phyloP scores from a whole-genome alignment of 2,113 vertebrate genomes.

The Pipra filicauda region DNA sequence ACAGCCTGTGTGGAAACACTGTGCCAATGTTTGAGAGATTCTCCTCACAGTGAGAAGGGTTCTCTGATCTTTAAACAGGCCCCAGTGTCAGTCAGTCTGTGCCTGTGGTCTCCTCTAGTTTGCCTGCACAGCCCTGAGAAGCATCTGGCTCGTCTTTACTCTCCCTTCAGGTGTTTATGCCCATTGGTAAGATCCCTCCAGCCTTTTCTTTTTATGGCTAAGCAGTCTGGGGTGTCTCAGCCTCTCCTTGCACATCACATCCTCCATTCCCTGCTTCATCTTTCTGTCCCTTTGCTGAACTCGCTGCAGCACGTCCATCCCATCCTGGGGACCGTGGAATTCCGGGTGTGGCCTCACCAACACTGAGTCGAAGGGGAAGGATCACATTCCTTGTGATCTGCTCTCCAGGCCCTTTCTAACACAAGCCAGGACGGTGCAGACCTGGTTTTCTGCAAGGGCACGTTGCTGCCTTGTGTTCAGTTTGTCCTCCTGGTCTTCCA shows the following conservation, averaged over 20 bases:
- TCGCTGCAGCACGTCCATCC: background rate
- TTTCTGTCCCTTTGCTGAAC: background rate
- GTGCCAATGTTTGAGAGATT: background rate
- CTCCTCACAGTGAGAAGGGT: background rate
- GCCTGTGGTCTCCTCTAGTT: background rate
- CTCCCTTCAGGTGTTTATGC: background rate
- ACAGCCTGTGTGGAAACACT: background rate
- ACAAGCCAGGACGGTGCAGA: background rate
- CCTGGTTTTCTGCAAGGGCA: background rate
- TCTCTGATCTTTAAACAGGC: background rate
- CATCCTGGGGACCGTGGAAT: accelerated
- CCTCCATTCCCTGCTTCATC: background rate
- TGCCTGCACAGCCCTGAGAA: background rate
- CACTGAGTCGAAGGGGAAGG: background rate
- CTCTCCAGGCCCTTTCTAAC: background rate
- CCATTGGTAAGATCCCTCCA: accelerated
- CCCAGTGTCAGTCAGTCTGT: background rate
- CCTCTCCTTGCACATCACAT: accelerated
- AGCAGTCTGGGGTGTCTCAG: background rate
- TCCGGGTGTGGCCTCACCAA: accelerated
- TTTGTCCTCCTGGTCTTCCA: background rate
- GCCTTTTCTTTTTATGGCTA: background rate
- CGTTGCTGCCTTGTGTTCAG: accelerated
- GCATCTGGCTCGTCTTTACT: background rate
- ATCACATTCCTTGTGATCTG: background rate